Conservation (phyloP, 1,140 invertebrate species). For the Bradysia coprophila region DNA sequence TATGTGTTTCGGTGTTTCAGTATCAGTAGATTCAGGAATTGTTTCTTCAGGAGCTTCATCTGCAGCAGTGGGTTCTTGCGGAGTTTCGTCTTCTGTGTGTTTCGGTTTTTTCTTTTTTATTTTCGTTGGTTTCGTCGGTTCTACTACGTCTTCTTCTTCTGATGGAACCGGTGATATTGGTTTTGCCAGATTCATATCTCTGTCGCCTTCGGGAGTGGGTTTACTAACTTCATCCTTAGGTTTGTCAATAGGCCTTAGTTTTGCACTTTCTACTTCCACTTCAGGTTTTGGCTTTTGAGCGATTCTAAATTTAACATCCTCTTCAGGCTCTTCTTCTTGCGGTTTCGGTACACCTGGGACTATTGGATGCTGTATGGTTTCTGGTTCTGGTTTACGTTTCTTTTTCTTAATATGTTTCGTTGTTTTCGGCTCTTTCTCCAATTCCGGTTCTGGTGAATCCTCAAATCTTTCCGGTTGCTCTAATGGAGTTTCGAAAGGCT, state of each 20-base stretch:
- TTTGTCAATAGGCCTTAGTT: conserved; percentile 30
- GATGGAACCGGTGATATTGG: conserved; percentile 9
- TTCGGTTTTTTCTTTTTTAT: conserved; percentile 8
- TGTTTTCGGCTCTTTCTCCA: background rate
- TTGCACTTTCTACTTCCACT: conserved; percentile 17
- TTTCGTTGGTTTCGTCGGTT: conserved; percentile 7
- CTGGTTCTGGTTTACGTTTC: conserved; percentile 28
- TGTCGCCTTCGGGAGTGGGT: background rate
- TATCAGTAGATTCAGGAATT: conserved; percentile 10
- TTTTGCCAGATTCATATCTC: conserved; percentile 3
- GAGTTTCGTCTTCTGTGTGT: conserved; percentile 8
- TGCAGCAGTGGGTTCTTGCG: conserved; percentile 4
- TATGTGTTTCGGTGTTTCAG: conserved; percentile 6
- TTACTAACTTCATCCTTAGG: conserved; percentile 7
- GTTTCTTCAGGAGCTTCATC: conserved; percentile 6
- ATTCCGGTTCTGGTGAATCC: background rate
- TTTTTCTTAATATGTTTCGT: conserved; percentile 15
- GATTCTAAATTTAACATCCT: conserved; percentile 3
- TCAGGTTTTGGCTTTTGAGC: conserved; percentile 7
- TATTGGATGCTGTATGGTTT: conserved; percentile 24
- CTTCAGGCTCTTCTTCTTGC: conserved; percentile 6
- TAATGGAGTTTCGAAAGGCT: conserved; percentile 10
- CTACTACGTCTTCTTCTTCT: conserved; percentile 11
- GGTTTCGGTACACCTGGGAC: background rate
- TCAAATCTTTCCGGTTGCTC: conserved; percentile 9